Evolutionary conservation across 2,888 invertebrate species (phyloP).

Genomic region (Cephus rjabovi): DNA sequence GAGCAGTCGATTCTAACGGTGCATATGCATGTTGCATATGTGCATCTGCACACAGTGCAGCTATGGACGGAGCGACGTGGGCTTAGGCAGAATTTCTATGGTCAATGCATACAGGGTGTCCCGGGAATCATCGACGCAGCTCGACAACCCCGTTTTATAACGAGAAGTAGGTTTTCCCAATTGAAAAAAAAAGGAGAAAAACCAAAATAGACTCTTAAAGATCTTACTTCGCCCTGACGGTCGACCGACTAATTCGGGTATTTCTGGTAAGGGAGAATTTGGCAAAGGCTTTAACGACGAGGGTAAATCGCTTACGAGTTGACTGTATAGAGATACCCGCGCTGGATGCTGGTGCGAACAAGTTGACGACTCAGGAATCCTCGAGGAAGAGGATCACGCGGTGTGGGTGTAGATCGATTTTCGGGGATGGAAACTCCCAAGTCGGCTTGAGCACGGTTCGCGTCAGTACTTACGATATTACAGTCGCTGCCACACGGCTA

Average conservation of each 20-base stretch:
- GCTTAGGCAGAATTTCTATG: not conserved
- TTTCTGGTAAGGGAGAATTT: not conserved
- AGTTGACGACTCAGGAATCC: not conserved
- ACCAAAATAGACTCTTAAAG: not conserved
- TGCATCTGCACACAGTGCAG: not conserved
- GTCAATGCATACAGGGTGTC: not conserved
- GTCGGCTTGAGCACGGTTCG: not conserved
- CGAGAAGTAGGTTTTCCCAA: too few species aligned
- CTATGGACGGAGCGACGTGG: not conserved
- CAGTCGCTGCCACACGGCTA: conserved; percentile 1
- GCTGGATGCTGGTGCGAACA: not conserved
- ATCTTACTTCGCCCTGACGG: not conserved
- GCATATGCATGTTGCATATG: not conserved
- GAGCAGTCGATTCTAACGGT: not conserved
- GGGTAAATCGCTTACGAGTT: not conserved
- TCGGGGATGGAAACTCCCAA: not conserved
- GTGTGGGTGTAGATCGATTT: not conserved
- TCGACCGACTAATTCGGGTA: not conserved
- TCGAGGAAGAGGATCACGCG: not conserved
- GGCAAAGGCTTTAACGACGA: not conserved
- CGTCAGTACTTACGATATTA: conserved; percentile 1
- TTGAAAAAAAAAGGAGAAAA: too few species aligned
- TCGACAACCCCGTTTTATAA: not conserved
- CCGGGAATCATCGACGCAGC: not conserved
- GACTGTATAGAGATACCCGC: not conserved